Conservation (phyloP, 1,140 invertebrate genomes). For the Bombus fervidus region DNA sequence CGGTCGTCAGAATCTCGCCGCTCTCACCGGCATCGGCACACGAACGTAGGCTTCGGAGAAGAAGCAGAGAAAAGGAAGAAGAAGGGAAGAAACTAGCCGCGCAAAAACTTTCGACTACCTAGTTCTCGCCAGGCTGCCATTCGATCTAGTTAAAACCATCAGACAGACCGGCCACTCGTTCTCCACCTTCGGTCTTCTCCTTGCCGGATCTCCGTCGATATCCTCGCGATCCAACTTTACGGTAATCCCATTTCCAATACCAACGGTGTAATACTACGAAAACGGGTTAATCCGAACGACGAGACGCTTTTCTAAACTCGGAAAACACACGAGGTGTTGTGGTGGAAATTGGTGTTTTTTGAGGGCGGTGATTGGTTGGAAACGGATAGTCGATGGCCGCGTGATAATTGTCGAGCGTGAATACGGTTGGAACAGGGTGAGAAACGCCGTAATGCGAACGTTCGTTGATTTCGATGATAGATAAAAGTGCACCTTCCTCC, state of each 20-base stretch:
- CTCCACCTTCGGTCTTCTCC: background rate
- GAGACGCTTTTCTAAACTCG: background rate
- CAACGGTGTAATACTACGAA: background rate
- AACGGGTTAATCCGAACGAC: background rate
- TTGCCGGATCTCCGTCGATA: background rate
- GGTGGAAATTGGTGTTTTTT: background rate
- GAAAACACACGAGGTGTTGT: too few species aligned
- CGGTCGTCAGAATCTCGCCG: slow-evolving; percentile 68
- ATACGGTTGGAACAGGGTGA: too few species aligned
- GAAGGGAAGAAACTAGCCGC: slow-evolving; percentile 51
- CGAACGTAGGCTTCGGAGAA: slow-evolving; percentile 36
- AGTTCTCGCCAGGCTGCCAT: slow-evolving; percentile 62
- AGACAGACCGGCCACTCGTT: background rate
- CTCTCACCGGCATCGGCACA: slow-evolving; percentile 64
- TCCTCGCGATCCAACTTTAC: background rate
- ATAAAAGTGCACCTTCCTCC: too few species aligned
- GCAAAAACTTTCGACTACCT: slow-evolving; percentile 73
- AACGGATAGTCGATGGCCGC: background rate
- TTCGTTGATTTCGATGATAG: too few species aligned
- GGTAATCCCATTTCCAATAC: too few species aligned
- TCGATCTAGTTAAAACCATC: slow-evolving; percentile 66
- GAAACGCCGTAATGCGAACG: too few species aligned
- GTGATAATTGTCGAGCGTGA: too few species aligned
- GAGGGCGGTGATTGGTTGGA: background rate
- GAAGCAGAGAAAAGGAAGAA: slow-evolving; percentile 35